phyloP scores from a whole-genome alignment of 2,888 invertebrate genomes.

The Oeneis ivallda region DNA sequence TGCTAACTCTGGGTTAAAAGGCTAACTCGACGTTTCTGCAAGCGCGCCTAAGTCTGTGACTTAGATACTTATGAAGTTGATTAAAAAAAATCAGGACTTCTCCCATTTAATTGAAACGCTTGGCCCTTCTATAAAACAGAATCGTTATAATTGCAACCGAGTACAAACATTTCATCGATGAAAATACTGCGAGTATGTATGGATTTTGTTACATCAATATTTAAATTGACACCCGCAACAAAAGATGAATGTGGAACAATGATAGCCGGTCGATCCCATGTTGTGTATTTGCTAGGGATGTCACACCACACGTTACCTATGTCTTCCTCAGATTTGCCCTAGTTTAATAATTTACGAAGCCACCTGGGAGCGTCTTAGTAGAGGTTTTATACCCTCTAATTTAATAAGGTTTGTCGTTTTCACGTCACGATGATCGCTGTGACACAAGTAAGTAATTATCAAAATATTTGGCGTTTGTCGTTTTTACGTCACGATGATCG shows the following conservation, averaged over 20 bases:
- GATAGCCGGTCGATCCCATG: slow-evolving; percentile 20
- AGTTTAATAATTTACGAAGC: neutral
- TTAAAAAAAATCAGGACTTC: no score
- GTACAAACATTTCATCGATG: neutral
- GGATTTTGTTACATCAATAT: slow-evolving; percentile 7
- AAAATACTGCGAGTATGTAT: slow-evolving; percentile 1
- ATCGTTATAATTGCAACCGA: neutral
- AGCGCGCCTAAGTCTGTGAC: no score
- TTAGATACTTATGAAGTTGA: no score
- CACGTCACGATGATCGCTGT: no score
- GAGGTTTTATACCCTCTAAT: no score
- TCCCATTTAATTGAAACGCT: neutral
- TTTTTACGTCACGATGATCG: no score
- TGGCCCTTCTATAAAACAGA: neutral
- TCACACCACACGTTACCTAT: neutral
- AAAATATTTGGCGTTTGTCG: no score
- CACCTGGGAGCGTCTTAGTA: no score
- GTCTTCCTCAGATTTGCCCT: neutral
- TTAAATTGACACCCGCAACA: slow-evolving; percentile 15
- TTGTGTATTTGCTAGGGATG: slow-evolving; percentile 30
- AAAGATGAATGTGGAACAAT: slow-evolving; percentile 18
- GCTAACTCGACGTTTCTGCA: no score
- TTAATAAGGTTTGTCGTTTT: no score
- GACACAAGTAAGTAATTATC: no score
- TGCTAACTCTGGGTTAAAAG: no score